Conservation (phyloP, 2,888 invertebrate species). For the Mesoligia furuncula region DNA sequence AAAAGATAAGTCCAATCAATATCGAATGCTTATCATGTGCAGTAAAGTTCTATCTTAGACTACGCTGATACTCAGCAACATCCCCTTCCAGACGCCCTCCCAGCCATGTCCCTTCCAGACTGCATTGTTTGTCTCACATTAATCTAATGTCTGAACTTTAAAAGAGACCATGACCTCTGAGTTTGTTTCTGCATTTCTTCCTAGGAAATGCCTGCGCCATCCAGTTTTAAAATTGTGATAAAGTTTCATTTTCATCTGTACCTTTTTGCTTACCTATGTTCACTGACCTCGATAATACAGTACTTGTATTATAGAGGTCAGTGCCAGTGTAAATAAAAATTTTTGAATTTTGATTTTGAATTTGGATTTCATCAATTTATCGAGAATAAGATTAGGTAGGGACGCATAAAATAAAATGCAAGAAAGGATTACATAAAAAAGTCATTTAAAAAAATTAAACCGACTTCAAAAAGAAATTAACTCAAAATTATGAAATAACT, state of each 20-base stretch:
- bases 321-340: too few species aligned
- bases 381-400: not conserved
- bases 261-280: too few species aligned
- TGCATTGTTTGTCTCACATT: not conserved
- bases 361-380: not conserved
- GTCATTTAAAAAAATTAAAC: too few species aligned
- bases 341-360: too few species aligned
- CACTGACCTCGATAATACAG: too few species aligned
- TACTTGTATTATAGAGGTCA: too few species aligned
- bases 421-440: slow-evolving; percentile 13
- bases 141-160: not conserved
- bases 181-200: not conserved
- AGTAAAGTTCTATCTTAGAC: not conserved
- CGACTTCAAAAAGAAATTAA: too few species aligned
- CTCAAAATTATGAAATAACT: too few species aligned
- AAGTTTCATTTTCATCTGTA: too few species aligned
- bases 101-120: not conserved
- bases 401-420: not conserved
- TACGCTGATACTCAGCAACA: not conserved
- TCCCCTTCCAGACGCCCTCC: not conserved
- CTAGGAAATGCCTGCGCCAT: not conserved
- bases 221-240: not conserved
- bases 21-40: not conserved
- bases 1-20: not conserved
- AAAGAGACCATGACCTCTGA: not conserved